Evolutionary conservation across 2,113 vertebrate genomes (phyloP).

Genomic region (Cyanocitta stelleri): DNA sequence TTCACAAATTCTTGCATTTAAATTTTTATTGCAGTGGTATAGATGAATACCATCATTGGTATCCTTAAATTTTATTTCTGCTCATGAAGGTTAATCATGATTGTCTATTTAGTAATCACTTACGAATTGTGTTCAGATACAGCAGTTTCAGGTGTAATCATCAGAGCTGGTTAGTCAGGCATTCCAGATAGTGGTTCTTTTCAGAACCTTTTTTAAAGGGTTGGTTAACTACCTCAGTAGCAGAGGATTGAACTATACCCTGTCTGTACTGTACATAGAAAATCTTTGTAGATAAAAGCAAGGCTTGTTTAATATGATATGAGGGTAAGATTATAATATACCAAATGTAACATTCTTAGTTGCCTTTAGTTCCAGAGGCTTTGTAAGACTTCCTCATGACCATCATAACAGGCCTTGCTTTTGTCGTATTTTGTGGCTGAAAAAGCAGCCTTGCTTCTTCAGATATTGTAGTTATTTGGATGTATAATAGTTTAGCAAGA

Average conservation of each 20-base stretch:
- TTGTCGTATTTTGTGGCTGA: constrained; percentile 99
- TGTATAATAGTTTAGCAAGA: constrained; percentile 98
- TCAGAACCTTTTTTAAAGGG: constrained; percentile 99
- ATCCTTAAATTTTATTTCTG: constrained; percentile 80
- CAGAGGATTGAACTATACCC: constrained; percentile 99
- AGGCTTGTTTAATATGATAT: constrained; percentile 99
- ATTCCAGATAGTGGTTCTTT: constrained; percentile 99
- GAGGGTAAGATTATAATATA: constrained; percentile 93
- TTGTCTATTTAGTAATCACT: constrained; percentile 86
- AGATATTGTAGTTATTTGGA: constrained; percentile 99
- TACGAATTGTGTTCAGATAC: constrained; percentile 93
- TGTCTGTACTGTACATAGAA: constrained; percentile 99
- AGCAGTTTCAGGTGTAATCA: constrained; percentile 99
- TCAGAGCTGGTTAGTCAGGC: constrained; percentile 99
- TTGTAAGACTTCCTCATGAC: constrained; percentile 95
- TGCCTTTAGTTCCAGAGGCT: constrained; percentile 98
- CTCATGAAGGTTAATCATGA: constrained; percentile 94
- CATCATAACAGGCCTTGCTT: constrained; percentile 97
- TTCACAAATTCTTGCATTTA: constrained; percentile 75
- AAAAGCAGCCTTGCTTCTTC: constrained; percentile 99
- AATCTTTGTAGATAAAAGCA: constrained; percentile 99
- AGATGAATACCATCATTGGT: constrained; percentile 76
- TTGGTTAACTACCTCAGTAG: constrained; percentile 95
- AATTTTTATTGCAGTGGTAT: constrained; percentile 78
- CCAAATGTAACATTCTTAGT: constrained; percentile 99